Conservation (phyloP, 2,797 vertebrate genomes). For the Philypnodon macrostomus region DNA sequence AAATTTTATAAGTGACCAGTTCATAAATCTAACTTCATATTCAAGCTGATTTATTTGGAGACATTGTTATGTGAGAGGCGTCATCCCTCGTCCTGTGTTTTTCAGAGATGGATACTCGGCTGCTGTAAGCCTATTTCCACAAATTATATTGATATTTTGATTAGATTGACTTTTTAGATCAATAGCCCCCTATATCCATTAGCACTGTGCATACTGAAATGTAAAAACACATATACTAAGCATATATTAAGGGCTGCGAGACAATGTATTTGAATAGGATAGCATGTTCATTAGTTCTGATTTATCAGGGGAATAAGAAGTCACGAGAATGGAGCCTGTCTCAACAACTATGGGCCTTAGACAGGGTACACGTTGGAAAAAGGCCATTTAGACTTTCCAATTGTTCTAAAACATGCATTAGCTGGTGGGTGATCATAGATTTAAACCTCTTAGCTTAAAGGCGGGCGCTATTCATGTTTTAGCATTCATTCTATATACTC, state of each 20-base stretch:
- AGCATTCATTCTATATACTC: too few relatives aligned
- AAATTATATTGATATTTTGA: slow-evolving; percentile 32
- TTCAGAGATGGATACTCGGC: background rate
- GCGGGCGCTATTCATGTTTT: too few relatives aligned
- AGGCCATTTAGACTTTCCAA: too few relatives aligned
- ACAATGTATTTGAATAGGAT: too few relatives aligned
- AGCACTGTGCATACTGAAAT: slow-evolving; percentile 7
- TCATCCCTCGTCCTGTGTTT: slow-evolving; percentile 6
- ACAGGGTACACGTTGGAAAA: too few relatives aligned
- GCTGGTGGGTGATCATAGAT: too few relatives aligned
- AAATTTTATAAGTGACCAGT: slow-evolving; percentile 1
- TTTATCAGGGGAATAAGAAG: background rate
- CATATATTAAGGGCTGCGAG: slow-evolving; percentile 4
- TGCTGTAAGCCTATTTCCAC: slow-evolving; percentile 18
- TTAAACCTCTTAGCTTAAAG: too few relatives aligned
- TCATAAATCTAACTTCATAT: slow-evolving; percentile 8
- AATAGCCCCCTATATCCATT: slow-evolving; percentile 13
- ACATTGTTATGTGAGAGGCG: slow-evolving; percentile 1
- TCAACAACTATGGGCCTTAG: too few relatives aligned
- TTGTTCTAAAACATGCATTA: too few relatives aligned
- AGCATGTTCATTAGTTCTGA: too few relatives aligned
- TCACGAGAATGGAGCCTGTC: too few relatives aligned
- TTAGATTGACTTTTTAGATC: slow-evolving; percentile 34
- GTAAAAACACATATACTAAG: background rate
- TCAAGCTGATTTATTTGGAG: slow-evolving; percentile 1